Evolutionary conservation across 2,888 invertebrate species (phyloP).

Genomic region (Philaethria dido): DNA sequence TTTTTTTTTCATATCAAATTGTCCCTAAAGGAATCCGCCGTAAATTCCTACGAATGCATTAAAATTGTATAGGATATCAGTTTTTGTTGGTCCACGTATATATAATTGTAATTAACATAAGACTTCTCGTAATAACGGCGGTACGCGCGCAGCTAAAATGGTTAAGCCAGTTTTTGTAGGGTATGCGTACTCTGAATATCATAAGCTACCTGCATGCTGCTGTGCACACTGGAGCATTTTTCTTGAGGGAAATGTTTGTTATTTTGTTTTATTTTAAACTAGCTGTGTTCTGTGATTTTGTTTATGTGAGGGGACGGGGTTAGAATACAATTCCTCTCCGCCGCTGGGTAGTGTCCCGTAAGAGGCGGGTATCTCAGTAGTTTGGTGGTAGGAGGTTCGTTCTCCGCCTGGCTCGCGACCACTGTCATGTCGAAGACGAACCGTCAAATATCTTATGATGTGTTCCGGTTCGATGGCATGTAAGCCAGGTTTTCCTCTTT

Average conservation of each 20-base stretch:
- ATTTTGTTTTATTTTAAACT: too few species aligned
- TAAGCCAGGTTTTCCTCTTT: too few species aligned
- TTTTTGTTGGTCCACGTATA: conserved; percentile 63
- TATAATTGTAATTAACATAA: conserved; percentile 76
- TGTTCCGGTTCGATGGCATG: too few species aligned
- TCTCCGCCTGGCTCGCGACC: too few species aligned
- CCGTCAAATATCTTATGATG: too few species aligned
- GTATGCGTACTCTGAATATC: conserved; percentile 77
- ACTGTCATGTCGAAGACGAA: too few species aligned
- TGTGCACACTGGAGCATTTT: conserved; percentile 67
- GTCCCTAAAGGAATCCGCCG: conserved; percentile 68
- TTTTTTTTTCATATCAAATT: conserved; percentile 53
- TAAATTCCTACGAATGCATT: conserved; percentile 76
- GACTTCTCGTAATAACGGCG: conserved; percentile 77
- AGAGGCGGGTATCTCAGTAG: too few species aligned
- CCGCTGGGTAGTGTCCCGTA: too few species aligned
- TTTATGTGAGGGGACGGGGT: too few species aligned
- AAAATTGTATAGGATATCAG: conserved; percentile 75
- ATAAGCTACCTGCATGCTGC: conserved; percentile 65
- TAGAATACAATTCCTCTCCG: too few species aligned
- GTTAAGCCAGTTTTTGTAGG: conserved; percentile 69
- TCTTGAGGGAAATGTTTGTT: conserved; percentile 39
- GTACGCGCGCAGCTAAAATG: conserved; percentile 69
- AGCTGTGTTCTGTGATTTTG: too few species aligned
- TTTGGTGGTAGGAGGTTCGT: too few species aligned